Base-by-base conservation (phyloP, 2,797 vertebrate genomes). In the Anabacerthia variegaticeps region DNA sequence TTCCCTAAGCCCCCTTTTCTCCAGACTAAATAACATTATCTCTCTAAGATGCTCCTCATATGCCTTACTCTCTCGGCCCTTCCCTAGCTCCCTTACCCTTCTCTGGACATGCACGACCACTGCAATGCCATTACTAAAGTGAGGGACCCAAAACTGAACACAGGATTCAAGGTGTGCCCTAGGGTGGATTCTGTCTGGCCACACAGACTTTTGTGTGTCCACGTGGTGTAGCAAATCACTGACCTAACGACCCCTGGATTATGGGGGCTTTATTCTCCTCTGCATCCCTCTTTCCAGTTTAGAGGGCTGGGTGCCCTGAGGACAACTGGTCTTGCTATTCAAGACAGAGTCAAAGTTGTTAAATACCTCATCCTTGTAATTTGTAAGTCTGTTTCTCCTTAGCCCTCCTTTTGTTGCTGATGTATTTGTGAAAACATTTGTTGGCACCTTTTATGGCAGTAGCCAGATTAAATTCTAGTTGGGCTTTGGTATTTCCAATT, bases 161-260 rank as follows among this genome's bases (percentile, higher is more conserved):
- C 44, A 56, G 27, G 10, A 43, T 28, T 36, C 11, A 12, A 87
- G 10, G 8, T 43, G 22, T 12, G 34, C 17, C 0, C 0, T 19
- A n/a, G 27, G 3, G 59, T 20, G 27, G 19, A 43, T 0, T 3
- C 12, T 32, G 16, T 36, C 15, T n/a, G 22, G 56, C 27, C 2
- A 36, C 34, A 18, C 3, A 63, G 30, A 30, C 22, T 10, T 63
- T 32, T 56, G 19, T 16, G 10, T 37, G 12, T 23, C 41, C 41
- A 48, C 26, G 7, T 41, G 11, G 17, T 22, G 21, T 32, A 41
- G 28, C 22, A 37, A 20, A 7, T 14, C 65, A 41, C 26, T 55
- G 30, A 51, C 22, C 23, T 36, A 79, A 49, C 51, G 7, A 3
- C 19, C 15, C 28, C 32, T 51, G 66, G 18, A 32, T 27, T 56